Base-by-base conservation (phyloP, 2,888 invertebrate species). In the Punctoribates punctum region DNA sequence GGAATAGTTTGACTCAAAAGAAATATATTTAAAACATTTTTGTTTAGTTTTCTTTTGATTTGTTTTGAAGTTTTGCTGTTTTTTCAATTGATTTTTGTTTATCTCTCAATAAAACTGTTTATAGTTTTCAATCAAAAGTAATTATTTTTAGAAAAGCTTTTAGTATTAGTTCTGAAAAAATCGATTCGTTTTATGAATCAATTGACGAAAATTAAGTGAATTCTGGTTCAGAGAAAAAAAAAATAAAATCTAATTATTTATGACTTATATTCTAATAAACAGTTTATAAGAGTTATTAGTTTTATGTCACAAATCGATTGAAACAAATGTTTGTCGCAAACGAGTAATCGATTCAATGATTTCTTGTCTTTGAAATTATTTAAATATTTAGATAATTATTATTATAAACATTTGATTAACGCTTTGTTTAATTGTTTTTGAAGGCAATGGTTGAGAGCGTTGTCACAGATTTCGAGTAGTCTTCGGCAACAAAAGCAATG, bases 401-500 rank as follows among this genome's bases (percentile, higher is more conserved):
- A 42, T 42, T 42, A 42, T 42, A 42, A 42, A 42, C 42, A 42
- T 42, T 42, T 42, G 42, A 42, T 11, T 42, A 42, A 13, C 11
- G 42, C 4, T 9, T 1, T 42, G 42, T 42, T 42, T 60, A 60
- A 60, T 60, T 57, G 29, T 29, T 17, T 60, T 29, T 27, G 23
- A 2, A 65, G 17, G 34, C 17, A 23, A 15, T 57, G 23, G 25
- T 65, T 38, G 17, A 1, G 15, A 72, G 38, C 15, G 13, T 72
- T 72, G 42, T 42, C 23, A 23, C 42, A 73, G 51, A 73, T 73
- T 20, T 73, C 6, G 54, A 73, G 57, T 29, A 67, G 27, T 27
- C 20, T 20, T 54, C 20, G 23, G 23, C 34, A 67, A 3, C 65
- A 38, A 48, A 72, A 57, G 65, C 34, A n/a, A 77, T 74, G 73